A percentile compares a stretch with the other conserved stretches of the same genome.
phyloP scores from a whole-genome alignment of 2,888 invertebrate genomes.

The Achlya flavicornis region DNA sequence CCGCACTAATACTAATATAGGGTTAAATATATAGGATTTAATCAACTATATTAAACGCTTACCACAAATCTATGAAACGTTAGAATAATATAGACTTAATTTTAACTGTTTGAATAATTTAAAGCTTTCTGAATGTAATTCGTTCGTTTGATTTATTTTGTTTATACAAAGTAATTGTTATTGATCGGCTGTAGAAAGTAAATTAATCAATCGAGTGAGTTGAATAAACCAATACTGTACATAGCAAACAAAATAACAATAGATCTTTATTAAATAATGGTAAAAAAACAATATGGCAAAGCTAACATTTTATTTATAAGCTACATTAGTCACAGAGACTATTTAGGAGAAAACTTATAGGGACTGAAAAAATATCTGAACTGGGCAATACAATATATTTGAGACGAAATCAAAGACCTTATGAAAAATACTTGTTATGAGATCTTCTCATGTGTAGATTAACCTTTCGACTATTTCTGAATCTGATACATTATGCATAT shows the following conservation, averaged over 20 bases:
- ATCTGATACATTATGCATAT: not conserved
- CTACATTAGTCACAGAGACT: not conserved
- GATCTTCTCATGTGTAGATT: not conserved
- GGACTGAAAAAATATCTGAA: not conserved
- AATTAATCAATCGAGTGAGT: too few species aligned
- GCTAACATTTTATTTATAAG: not conserved
- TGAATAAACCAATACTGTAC: not conserved
- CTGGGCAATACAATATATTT: not conserved
- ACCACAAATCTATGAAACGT: not conserved
- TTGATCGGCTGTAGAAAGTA: too few species aligned
- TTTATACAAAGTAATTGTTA: too few species aligned
- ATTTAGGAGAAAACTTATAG: not conserved
- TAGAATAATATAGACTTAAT: not conserved
- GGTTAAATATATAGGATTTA: not conserved
- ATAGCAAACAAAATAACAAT: not conserved
- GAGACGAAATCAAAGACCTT: too few species aligned
- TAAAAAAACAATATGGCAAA: not conserved
- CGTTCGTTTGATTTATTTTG: too few species aligned
- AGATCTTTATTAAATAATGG: not conserved
- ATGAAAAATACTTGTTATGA: not conserved
- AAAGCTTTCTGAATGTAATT: not conserved
- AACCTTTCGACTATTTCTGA: not conserved
- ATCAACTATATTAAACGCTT: not conserved
- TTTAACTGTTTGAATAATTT: not conserved
- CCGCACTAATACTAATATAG: slow-evolving; percentile 19